These are phyloP conservation scores for Cartodere bifasciata DNA, from an alignment of 2,888 invertebrate species.

Conservation along the genomic window DNA sequence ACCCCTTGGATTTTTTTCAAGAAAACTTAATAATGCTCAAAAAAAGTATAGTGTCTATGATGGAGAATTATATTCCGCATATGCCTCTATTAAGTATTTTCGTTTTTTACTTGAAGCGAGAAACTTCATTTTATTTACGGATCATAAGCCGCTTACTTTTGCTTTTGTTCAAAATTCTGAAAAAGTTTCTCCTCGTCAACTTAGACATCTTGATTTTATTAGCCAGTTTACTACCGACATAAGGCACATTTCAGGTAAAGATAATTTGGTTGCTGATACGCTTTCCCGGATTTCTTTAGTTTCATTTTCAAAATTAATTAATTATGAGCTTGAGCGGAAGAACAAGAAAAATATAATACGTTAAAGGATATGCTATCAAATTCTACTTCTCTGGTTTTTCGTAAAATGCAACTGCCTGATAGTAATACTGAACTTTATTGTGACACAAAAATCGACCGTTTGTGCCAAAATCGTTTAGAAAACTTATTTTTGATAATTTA, in stretches of 20 bases:
- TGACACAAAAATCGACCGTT: too few relatives aligned
- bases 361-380: too few relatives aligned
- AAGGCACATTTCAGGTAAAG: conserved; percentile 21
- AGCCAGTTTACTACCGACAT: conserved; percentile 25
- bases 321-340: too few relatives aligned
- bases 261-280: conserved; percentile 26
- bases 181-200: conserved; percentile 24
- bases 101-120: conserved; percentile 25
- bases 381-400: too few relatives aligned
- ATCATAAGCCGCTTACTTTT: conserved; percentile 25
- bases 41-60: conserved; percentile 15
- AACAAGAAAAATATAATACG: too few relatives aligned
- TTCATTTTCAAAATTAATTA: too few relatives aligned
- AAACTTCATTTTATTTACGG: conserved; percentile 19
- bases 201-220: conserved; percentile 8
- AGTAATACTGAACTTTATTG: too few relatives aligned
- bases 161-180: conserved; percentile 22
- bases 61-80: conserved; percentile 13
- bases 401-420: too few relatives aligned
- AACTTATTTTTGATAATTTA: too few relatives aligned
- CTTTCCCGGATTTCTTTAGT: conserved; percentile 19
- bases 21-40: conserved; percentile 20
- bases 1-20: conserved; percentile 28
- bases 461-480: too few relatives aligned
- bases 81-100: conserved; percentile 8